phyloP scores from a whole-genome alignment of 2,113 vertebrate genomes.

The Rhadina sibilatrix region DNA sequence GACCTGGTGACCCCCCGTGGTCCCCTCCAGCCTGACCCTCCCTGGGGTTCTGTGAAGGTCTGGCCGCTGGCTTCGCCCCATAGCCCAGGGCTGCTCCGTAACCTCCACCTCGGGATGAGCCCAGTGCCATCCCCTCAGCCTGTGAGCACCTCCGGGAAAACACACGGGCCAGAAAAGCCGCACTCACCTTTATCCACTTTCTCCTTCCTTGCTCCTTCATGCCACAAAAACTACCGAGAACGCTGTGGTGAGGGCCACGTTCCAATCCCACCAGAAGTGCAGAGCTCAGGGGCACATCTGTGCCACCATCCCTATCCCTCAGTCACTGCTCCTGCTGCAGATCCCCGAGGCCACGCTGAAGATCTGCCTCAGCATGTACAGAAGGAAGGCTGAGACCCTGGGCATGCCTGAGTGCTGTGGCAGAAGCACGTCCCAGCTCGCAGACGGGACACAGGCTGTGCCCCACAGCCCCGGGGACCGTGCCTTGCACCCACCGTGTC shows the following conservation, averaged over 20 bases:
- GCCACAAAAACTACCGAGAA: background rate
- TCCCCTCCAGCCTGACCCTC: background rate
- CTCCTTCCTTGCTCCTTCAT: background rate
- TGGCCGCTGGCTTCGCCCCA: background rate
- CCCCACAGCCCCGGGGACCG: background rate
- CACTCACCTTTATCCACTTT: background rate
- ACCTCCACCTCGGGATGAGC: accelerated
- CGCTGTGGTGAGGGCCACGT: no score
- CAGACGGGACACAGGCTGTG: background rate
- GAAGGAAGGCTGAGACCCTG: background rate
- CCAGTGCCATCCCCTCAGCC: accelerated
- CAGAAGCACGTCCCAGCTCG: accelerated
- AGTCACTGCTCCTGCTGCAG: accelerated
- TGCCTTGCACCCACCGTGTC: background rate
- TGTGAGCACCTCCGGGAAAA: background rate
- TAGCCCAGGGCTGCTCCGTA: accelerated
- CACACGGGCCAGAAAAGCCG: accelerated
- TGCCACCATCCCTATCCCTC: background rate
- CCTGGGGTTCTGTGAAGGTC: background rate
- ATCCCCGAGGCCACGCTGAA: accelerated
- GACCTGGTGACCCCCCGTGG: background rate
- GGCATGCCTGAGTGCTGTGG: accelerated
- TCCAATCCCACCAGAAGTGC: accelerated
- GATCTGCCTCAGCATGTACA: accelerated
- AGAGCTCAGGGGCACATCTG: accelerated